Conservation (phyloP, 1,140 invertebrate genomes). For the Caenorhabditis briggsae region DNA sequence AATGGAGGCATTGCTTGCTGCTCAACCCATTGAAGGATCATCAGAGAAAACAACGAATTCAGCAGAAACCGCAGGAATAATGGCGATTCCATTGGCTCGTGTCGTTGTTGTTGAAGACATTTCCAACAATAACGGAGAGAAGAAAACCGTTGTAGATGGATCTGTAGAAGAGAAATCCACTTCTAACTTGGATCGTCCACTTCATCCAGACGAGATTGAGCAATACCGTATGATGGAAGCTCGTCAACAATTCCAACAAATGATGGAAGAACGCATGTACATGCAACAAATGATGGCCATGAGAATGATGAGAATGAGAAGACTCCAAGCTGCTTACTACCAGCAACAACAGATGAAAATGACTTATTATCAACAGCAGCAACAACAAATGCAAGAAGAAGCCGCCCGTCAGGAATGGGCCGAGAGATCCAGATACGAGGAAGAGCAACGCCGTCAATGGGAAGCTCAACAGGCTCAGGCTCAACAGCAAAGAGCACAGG, state of each 20-base stretch:
- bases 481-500: constrained; percentile 55
- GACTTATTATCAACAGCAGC: constrained; percentile 27
- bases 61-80: constrained; percentile 34
- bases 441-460: constrained; percentile 40
- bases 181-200: constrained; percentile 36
- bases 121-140: constrained; percentile 21
- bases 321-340: constrained; percentile 33
- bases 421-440: constrained; percentile 23
- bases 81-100: constrained; percentile 49
- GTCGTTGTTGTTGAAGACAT: constrained; percentile 53
- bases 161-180: constrained; percentile 36
- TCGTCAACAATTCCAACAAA: constrained; percentile 53
- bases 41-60: constrained; percentile 12
- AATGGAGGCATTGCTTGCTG: constrained; percentile 22
- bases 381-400: constrained; percentile 28
- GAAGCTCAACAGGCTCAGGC: constrained; percentile 53
- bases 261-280: constrained; percentile 41
- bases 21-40: constrained; percentile 35
- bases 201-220: constrained; percentile 54
- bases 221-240: constrained; percentile 38
- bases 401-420: constrained; percentile 53
- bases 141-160: constrained; percentile 51
- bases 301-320: constrained; percentile 51
- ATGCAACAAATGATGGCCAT: constrained; percentile 51
- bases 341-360: constrained; percentile 60